Evolutionary conservation across 2,113 vertebrate genomes (phyloP).

Genomic region (Toxotes jaculatrix): DNA sequence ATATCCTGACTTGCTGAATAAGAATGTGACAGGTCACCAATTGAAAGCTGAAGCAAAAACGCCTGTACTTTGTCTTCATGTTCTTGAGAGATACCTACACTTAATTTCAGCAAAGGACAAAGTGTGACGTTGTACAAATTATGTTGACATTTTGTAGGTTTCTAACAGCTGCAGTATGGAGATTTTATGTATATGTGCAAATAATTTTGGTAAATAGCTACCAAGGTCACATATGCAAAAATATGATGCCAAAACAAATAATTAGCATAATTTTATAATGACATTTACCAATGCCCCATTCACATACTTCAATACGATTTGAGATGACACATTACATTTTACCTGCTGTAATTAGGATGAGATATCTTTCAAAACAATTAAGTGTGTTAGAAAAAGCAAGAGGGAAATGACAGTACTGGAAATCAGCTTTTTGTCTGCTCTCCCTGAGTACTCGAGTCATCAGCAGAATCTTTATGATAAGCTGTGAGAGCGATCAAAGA

Average conservation of each 20-base stretch:
- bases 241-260: too few relatives aligned
- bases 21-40: neutral
- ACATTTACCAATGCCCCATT: neutral
- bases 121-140: neutral
- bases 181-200: neutral
- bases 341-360: too few relatives aligned
- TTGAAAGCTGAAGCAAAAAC: constrained; percentile 11
- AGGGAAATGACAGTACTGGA: neutral
- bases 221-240: too few relatives aligned
- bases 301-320: neutral
- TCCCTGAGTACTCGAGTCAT: neutral
- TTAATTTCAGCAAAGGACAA: neutral
- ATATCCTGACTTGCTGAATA: constrained; percentile 4
- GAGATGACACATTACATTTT: neutral
- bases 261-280: too few relatives aligned
- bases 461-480: too few relatives aligned
- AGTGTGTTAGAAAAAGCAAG: too few relatives aligned
- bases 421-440: neutral
- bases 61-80: neutral
- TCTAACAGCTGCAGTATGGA: neutral
- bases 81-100: neutral
- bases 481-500: neutral
- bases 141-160: neutral
- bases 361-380: too few relatives aligned
- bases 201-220: neutral